Percentiles rank a stretch among this genome's conserved stretches.
phyloP scores from a whole-genome alignment of 2,888 invertebrate genomes.

The Trichogramma dendrolimi region DNA sequence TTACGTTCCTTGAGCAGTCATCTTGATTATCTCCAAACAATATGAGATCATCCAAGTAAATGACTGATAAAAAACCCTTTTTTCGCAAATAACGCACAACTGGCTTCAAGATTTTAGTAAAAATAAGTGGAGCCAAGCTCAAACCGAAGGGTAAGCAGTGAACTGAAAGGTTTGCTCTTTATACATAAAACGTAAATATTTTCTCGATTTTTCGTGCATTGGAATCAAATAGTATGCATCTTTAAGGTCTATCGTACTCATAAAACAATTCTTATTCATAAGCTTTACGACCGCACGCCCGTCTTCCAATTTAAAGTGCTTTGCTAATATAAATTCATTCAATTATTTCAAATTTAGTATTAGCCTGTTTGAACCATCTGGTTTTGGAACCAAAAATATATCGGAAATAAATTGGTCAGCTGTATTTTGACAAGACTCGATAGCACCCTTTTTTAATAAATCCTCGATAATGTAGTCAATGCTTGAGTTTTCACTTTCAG shows the following conservation, averaged over 20 bases:
- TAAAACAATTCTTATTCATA: too few species aligned
- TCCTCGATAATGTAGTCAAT: too few species aligned
- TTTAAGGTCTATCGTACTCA: too few species aligned
- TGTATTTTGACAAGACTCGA: background rate
- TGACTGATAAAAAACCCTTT: background rate
- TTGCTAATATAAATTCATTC: background rate
- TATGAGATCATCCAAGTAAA: slow-evolving; percentile 9
- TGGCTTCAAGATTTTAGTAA: slow-evolving; percentile 10
- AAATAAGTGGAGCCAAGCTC: background rate
- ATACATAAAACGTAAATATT: slow-evolving; percentile 7
- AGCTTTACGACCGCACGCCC: background rate
- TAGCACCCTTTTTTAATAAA: slow-evolving; percentile 6
- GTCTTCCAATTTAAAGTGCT: slow-evolving; percentile 12
- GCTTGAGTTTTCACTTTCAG: too few species aligned
- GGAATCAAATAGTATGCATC: slow-evolving; percentile 6
- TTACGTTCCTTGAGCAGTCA: background rate
- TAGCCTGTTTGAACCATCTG: slow-evolving; percentile 2
- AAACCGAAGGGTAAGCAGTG: background rate
- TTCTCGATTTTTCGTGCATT: background rate
- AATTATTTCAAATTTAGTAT: slow-evolving; percentile 21
- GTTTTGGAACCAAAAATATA: slow-evolving; percentile 10
- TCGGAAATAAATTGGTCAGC: slow-evolving; percentile 8
- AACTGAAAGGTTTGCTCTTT: background rate
- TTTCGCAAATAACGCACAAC: background rate
- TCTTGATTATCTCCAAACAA: background rate